Base-by-base conservation (phyloP, 1,140 invertebrate species). In the Homarus americanus region DNA sequence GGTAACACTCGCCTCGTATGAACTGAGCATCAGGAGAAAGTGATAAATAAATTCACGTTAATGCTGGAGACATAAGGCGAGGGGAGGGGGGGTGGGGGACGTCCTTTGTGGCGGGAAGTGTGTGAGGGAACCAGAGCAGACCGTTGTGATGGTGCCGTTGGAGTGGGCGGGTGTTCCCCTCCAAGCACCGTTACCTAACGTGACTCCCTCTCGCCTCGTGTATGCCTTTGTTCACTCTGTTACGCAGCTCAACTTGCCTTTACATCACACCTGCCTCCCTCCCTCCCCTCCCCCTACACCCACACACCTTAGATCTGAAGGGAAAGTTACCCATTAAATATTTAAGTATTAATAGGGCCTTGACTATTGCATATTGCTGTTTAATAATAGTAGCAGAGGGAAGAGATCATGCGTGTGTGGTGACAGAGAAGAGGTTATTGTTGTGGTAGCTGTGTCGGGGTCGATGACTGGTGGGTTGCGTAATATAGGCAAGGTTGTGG, bases 211-310 rank as follows among this genome's bases (percentile, higher is more conserved):
- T 5, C 7, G 9, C 53, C 9, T 32, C n/a, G 15, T 32, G 24
- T n/a, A 15, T 69, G 63, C 28, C 63, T 69, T 69, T 69, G 63
- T 69, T 69, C 63, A 69, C 24, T 28, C 63, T 69, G 63, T 69
- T 32, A 49, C 44, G 12, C 44, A 49, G 44, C 44, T 49, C 5
- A 24, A 58, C 15, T 20, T 58, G 53, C 63, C 63, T 69, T 5
- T n/a, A 15, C 63, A 10, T 28, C 15, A 7, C 15, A 7, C n/a
- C 15, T 4, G 24, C 63, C 63, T 28, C 63, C n/a, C 12, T 58
- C n/a, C 63, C 63, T 7, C 1, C 63, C n/a, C n/a, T n/a, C n/a
- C n/a, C n/a, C n/a, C n/a, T n/a, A n/a, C n/a, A n/a, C n/a, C n/a
- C n/a, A n/a, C n/a, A n/a, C n/a, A n/a, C n/a, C n/a, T n/a, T n/a